A percentile compares a stretch with the other conserved stretches of the same genome.
These are phyloP conservation scores for Eumeta japonica DNA, from an alignment of 1,140 invertebrate species.

Conservation along the genomic window DNA sequence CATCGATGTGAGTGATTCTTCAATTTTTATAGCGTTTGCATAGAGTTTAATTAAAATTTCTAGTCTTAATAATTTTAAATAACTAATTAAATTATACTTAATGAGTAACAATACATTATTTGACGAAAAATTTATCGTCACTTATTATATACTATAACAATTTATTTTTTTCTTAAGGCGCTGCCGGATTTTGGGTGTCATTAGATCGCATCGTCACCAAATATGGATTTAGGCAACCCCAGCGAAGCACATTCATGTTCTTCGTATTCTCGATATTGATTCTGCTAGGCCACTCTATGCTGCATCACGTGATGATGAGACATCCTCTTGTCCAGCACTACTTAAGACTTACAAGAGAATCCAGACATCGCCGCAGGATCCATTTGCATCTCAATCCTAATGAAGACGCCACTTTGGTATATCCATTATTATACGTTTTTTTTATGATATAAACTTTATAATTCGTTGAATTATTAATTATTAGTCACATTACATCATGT, in stretches of 20 bases:
- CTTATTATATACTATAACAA: too few relatives aligned
- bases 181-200: constrained; percentile 83
- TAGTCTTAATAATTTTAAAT: too few relatives aligned
- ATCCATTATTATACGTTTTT: constrained; percentile 12
- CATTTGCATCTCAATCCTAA: constrained; percentile 68
- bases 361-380: constrained; percentile 56
- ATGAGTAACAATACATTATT: too few relatives aligned
- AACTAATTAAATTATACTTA: too few relatives aligned
- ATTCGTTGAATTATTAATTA: too few relatives aligned
- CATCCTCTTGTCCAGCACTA: constrained; percentile 84
- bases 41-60: too few relatives aligned
- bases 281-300: constrained; percentile 70
- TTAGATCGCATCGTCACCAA: constrained; percentile 82
- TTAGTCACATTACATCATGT: too few relatives aligned
- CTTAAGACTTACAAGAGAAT: constrained; percentile 70
- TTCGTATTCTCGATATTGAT: constrained; percentile 76
- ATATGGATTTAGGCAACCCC: constrained; percentile 67
- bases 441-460: too few relatives aligned
- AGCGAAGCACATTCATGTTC: constrained; percentile 82
- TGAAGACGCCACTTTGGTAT: constrained; percentile 77
- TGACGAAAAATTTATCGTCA: too few relatives aligned
- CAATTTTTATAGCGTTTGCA: too few relatives aligned
- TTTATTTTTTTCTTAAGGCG: constrained; percentile 59
- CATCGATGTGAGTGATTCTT: too few relatives aligned
- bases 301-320: constrained; percentile 73